Conservation (phyloP, 2,113 vertebrate genomes). For the Zosterops japonicus region DNA sequence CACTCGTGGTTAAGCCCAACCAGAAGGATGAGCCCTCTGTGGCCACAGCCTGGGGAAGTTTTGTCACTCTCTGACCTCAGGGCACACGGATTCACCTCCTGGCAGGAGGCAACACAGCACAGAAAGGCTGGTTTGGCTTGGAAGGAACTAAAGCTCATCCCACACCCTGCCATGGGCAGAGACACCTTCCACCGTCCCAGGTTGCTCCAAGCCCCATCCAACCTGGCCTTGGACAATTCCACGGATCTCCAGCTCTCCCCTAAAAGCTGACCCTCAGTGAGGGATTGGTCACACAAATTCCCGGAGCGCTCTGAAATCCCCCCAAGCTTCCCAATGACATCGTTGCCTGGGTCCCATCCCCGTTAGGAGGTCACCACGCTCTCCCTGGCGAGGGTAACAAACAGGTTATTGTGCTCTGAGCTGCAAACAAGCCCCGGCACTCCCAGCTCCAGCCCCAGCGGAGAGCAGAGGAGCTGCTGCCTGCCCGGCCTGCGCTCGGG, state of each 20-base stretch:
- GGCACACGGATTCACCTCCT: neutral
- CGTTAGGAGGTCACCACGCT: neutral
- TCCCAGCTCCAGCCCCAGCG: neutral
- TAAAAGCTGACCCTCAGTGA: neutral
- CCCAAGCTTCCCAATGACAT: neutral
- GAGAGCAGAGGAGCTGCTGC: neutral
- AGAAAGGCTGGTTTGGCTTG: neutral
- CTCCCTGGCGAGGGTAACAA: neutral
- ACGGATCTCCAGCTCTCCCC: neutral
- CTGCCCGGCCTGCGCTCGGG: neutral
- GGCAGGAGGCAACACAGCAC: neutral
- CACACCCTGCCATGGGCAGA: neutral
- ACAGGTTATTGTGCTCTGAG: constrained; percentile 48
- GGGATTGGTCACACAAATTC: neutral
- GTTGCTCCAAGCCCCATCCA: neutral
- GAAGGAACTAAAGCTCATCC: neutral
- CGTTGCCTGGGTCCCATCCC: neutral
- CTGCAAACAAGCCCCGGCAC: neutral
- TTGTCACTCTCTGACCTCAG: neutral
- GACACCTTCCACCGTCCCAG: neutral
- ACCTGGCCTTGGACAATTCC: neutral
- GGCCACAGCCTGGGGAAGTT: neutral
- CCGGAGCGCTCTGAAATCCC: neutral
- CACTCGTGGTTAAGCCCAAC: accelerated
- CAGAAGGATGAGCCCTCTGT: neutral